A percentile compares a stretch with the other conserved stretches of the same genome.
phyloP scores from a whole-genome alignment of 2,888 invertebrate species.

The Drosophila antonietae region DNA sequence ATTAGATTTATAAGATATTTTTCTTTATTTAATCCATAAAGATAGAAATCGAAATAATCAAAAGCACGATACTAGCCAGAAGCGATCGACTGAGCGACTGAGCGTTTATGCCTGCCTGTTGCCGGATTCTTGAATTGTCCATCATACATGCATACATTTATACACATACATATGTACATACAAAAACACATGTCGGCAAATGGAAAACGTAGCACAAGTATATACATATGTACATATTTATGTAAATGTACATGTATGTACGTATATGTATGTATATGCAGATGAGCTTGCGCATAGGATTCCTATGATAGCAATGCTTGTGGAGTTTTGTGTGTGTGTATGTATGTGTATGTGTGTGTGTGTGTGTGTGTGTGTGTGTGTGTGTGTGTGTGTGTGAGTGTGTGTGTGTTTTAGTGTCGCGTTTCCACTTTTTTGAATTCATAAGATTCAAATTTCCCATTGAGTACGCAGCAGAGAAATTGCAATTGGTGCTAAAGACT shows the following conservation, averaged over 20 bases:
- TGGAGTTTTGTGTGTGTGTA: background rate
- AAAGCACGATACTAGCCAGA: background rate
- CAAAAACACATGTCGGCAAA: background rate
- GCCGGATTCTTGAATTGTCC: background rate
- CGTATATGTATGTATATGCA: background rate
- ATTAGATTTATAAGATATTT: background rate
- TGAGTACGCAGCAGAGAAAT: background rate
- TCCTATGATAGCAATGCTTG: background rate
- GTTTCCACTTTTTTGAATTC: background rate
- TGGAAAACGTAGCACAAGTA: background rate
- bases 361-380: background rate
- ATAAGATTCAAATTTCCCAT: background rate
- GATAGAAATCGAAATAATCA: background rate
- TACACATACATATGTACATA: background rate
- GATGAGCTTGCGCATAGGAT: background rate
- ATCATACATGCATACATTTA: too few relatives aligned
- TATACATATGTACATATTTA: background rate
- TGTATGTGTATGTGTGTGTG: background rate
- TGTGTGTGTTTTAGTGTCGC: background rate
- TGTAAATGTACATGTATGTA: background rate
- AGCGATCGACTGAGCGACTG: conserved; percentile 16
- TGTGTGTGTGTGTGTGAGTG: background rate
- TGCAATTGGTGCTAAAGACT: too few relatives aligned
- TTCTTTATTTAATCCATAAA: background rate
- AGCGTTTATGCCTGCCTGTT: background rate